Percentiles rank a stretch among this genome's conserved stretches.
Conservation (phyloP, 1,140 invertebrate genomes). For the Caerostris extrusa region DNA sequence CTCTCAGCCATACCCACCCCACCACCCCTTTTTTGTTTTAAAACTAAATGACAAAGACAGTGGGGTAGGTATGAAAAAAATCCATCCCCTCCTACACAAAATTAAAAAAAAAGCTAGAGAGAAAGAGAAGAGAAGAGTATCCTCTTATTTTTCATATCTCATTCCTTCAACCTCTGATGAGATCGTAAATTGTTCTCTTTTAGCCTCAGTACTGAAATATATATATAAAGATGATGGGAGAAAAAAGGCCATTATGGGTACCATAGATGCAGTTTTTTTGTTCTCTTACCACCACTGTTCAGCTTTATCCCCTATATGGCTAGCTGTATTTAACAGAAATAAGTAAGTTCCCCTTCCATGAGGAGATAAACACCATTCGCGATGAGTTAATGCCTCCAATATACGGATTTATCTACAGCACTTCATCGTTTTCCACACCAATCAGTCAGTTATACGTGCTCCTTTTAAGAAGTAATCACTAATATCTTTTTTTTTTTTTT, state of each 20-base stretch:
- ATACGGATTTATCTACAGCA: constrained; percentile 58
- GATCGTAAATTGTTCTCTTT: constrained; percentile 60
- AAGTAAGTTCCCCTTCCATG: constrained; percentile 25
- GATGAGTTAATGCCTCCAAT: constrained; percentile 68
- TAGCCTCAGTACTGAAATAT: background rate
- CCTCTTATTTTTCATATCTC: constrained; percentile 71
- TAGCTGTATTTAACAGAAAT: constrained; percentile 56
- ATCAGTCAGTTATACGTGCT: constrained; percentile 59
- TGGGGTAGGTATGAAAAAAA: constrained; percentile 17
- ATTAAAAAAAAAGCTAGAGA: background rate
- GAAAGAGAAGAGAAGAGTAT: background rate
- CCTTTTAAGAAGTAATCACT: constrained; percentile 49
- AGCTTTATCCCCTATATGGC: background rate
- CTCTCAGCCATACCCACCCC: background rate
- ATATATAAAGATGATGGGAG: background rate
- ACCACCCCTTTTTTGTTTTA: constrained; percentile 33
- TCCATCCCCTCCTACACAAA: background rate
- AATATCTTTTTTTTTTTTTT: constrained; percentile 27
- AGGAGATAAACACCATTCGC: constrained; percentile 53
- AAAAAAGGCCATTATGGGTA: constrained; percentile 40
- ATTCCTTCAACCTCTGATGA: constrained; percentile 53
- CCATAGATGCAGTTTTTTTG: constrained; percentile 56
- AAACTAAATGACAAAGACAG: constrained; percentile 56
- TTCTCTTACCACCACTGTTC: background rate
- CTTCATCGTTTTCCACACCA: constrained; percentile 21